Base-by-base conservation (phyloP, 2,888 invertebrate genomes). In the Andricus curvator region DNA sequence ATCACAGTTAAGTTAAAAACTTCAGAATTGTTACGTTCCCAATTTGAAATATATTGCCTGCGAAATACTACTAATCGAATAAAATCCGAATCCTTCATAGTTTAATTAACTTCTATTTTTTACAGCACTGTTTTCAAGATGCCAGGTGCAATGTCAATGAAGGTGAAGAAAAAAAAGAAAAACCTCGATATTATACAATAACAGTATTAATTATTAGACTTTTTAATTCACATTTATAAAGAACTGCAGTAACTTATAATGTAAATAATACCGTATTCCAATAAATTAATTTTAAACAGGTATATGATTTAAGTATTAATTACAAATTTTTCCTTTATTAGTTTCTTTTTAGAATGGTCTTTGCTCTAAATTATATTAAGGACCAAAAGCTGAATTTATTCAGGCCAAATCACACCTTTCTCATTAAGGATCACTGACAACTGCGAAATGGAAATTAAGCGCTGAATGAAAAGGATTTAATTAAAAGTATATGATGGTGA, bases 61-160 rank as follows among this genome's bases (percentile, higher is more conserved):
- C 2, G 8, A 51, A 51, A n/a, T 56, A 56, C 51, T n/a, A n/a
- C 20, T 11, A 11, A n/a, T 4, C 22, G 56, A n/a, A n/a, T 56
- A 9, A 56, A 56, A 11, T 56, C n/a, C 9, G 2, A 37, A 29
- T 65, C 29, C 65, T 20, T 56, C 56, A 56, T n/a, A 56, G 9
- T 56, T 8, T n/a, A 11, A 22, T 60, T 22, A 60, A 48, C 17
- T 17, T 22, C 2, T 22, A 3, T 60, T 56, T 60, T 13, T 56
- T 95, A 84, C 94, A 98, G 97, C 89, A 97, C 98, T 76, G 97
- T 98, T 17, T 98, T 98, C 93, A 98, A 98, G 93, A 96, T 96
- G 84, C 97, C 97, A n/a, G 96, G 96, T 1, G 96, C 97, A 3
- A 93, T 97, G 29, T 95, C 96, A 15, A 94, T 95, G 44, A 96